Percentiles rank a stretch among this genome's conserved stretches.
Evolutionary conservation across 2,113 vertebrate genomes (phyloP).

Genomic region (Mus pahari): DNA sequence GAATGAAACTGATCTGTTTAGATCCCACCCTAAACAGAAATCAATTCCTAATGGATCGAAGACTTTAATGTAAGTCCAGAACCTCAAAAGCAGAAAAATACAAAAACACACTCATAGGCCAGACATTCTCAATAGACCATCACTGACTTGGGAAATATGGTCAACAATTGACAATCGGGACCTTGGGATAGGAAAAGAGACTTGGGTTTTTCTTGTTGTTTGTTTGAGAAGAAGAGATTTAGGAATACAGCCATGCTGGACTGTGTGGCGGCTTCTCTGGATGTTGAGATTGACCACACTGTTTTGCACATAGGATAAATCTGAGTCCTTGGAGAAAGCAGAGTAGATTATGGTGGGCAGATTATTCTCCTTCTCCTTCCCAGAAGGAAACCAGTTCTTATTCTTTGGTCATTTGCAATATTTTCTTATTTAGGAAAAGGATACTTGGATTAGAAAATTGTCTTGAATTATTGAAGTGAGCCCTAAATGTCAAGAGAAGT

Average conservation of each 20-base stretch:
- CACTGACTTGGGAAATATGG: background rate
- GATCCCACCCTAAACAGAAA: background rate
- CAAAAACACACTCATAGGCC: background rate
- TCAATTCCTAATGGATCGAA: background rate
- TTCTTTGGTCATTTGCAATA: background rate
- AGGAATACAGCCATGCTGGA: background rate
- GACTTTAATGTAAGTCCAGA: background rate
- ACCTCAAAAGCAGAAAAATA: background rate
- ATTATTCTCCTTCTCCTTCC: background rate
- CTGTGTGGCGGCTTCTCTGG: background rate
- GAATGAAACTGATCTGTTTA: background rate
- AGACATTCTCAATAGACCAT: background rate
- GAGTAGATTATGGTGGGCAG: background rate
- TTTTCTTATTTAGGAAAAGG: conserved; percentile 41
- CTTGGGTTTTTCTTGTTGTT: background rate
- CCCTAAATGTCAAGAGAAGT: background rate
- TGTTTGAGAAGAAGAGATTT: background rate
- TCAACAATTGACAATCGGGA: background rate
- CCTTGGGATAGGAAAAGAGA: too few species aligned
- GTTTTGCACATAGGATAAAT: background rate
- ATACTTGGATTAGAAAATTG: background rate
- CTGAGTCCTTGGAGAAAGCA: background rate
- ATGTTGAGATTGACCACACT: background rate
- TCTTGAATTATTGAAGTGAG: background rate
- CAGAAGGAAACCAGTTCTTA: background rate